phyloP scores from a whole-genome alignment of 2,113 vertebrate species.

The Caranx ignobilis region DNA sequence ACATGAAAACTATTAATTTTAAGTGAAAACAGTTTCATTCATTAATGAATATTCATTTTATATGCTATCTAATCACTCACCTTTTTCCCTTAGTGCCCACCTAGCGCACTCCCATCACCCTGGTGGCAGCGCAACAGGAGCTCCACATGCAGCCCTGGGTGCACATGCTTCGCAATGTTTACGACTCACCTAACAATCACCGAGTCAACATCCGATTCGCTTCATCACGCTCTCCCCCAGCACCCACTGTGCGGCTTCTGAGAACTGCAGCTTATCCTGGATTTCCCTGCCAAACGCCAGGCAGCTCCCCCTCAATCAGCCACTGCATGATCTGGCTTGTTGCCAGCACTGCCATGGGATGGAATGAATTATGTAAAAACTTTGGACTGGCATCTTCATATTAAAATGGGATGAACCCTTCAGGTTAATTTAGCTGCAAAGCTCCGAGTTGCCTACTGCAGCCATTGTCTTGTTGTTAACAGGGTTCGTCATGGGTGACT shows the following conservation, averaged over 20 bases:
- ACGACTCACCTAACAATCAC: conserved; percentile 38
- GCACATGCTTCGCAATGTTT: background rate
- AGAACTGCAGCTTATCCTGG: conserved; percentile 86
- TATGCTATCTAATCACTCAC: background rate
- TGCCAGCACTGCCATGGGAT: conserved; percentile 45
- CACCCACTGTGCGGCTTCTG: conserved; percentile 61
- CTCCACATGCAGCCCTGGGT: background rate
- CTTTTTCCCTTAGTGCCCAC: background rate
- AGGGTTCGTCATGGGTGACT: conserved; percentile 3
- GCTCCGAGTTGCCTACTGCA: background rate
- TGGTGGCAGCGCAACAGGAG: background rate
- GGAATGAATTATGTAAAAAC: conserved; percentile 57
- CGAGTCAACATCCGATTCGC: conserved; percentile 29
- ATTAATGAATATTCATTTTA: background rate
- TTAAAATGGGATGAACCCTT: conserved; percentile 43
- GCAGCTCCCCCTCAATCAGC: conserved; percentile 36
- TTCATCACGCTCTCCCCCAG: conserved; percentile 45
- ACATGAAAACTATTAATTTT: no score
- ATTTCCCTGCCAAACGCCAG: conserved; percentile 84
- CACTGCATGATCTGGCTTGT: conserved; percentile 37
- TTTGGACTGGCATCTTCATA: conserved; percentile 43
- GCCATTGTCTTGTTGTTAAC: background rate
- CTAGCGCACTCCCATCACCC: background rate
- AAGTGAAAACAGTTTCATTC: no score
- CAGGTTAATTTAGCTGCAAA: conserved; percentile 22